A percentile compares a stretch with the other conserved stretches of the same genome.
Conservation (phyloP, 2,888 invertebrate species). For the Parnassius orleans region DNA sequence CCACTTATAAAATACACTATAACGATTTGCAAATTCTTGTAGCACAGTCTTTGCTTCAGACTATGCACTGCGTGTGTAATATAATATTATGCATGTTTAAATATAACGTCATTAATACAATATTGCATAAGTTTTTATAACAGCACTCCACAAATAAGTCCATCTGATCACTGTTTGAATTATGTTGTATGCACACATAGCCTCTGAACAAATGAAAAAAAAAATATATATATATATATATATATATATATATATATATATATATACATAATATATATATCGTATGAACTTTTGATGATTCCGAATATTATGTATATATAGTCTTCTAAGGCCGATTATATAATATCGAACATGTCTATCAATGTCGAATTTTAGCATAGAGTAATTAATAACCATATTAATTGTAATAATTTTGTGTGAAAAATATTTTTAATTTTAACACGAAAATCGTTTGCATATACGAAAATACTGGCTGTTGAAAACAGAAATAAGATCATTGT, state of each 20-base stretch:
- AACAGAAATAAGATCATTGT: background rate
- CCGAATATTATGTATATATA: too few relatives aligned
- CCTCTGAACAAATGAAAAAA: background rate
- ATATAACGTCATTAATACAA: background rate
- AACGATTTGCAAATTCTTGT: background rate
- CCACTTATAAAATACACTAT: background rate
- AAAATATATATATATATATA: too few relatives aligned
- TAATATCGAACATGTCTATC: too few relatives aligned
- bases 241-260: too few relatives aligned
- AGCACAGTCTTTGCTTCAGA: background rate
- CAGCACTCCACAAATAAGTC: conserved; percentile 25
- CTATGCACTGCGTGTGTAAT: background rate
- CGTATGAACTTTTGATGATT: too few relatives aligned
- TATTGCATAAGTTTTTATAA: conserved; percentile 5
- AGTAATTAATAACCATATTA: too few relatives aligned
- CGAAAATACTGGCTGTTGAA: background rate
- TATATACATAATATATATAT: too few relatives aligned
- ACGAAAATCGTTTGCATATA: too few relatives aligned
- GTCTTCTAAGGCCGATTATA: too few relatives aligned
- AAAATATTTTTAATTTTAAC: too few relatives aligned
- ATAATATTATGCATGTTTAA: background rate
- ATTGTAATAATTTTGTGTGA: too few relatives aligned
- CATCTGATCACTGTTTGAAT: conserved; percentile 3
- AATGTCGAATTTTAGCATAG: too few relatives aligned
- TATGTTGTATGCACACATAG: conserved; percentile 15